Evolutionary conservation across 2,113 vertebrate species (phyloP).

Genomic region (Bucco capensis): DNA sequence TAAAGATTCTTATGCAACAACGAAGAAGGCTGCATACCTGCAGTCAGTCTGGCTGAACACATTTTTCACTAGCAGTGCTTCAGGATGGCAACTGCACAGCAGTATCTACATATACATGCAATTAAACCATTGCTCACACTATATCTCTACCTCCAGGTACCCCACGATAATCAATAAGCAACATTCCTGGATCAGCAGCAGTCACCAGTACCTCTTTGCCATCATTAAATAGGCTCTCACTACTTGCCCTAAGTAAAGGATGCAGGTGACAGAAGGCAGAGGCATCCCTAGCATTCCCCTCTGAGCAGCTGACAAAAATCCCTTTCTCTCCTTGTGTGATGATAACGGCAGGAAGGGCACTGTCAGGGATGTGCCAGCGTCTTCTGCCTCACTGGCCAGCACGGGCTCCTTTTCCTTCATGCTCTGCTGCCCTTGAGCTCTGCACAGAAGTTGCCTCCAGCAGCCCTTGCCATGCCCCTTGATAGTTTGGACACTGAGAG

Average conservation of each 20-base stretch:
- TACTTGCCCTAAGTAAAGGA: accelerated
- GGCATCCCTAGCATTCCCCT: neutral
- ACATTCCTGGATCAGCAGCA: neutral
- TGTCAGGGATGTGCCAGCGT: neutral
- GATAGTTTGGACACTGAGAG: neutral
- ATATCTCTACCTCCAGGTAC: neutral
- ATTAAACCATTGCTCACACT: constrained; percentile 7
- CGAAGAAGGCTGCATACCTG: neutral
- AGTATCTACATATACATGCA: neutral
- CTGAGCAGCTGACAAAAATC: neutral
- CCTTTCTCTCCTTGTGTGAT: neutral
- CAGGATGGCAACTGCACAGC: neutral
- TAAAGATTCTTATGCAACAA: neutral
- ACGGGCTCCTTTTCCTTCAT: neutral
- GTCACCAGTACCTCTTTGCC: neutral
- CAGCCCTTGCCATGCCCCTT: neutral
- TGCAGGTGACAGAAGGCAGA: neutral
- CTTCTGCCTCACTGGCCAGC: neutral
- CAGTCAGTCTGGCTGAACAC: neutral
- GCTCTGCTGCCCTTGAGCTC: neutral
- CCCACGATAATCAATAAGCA: neutral
- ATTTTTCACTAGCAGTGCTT: neutral
- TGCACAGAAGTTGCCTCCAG: neutral
- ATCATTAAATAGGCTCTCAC: neutral
- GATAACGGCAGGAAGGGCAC: neutral